These are phyloP conservation scores for Liparis tanakae DNA, from an alignment of 2,797 vertebrate genomes.

Conservation along the genomic window DNA sequence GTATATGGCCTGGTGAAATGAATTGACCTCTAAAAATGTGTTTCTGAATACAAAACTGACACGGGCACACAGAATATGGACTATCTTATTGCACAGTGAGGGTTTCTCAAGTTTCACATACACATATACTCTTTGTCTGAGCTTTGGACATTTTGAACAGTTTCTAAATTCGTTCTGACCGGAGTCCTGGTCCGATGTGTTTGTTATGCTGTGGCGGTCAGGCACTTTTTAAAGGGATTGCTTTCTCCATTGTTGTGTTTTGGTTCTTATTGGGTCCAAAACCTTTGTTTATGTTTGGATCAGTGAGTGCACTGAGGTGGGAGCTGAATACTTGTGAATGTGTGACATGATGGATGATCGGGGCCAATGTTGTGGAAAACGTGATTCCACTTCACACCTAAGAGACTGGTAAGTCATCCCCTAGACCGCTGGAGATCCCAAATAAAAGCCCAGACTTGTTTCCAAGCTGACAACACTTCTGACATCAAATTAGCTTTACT, in stretches of 20 bases:
- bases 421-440: constrained; percentile 55
- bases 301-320: constrained; percentile 32
- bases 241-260: constrained; percentile 35
- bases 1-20: not conserved
- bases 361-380: constrained; percentile 74
- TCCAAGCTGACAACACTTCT: constrained; percentile 57
- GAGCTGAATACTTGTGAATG: constrained; percentile 62
- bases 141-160: constrained; percentile 10
- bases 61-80: not conserved
- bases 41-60: not conserved
- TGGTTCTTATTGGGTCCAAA: constrained; percentile 27
- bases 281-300: constrained; percentile 48
- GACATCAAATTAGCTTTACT: constrained; percentile 61
- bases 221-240: constrained; percentile 23
- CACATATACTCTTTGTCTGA: not conserved
- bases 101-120: constrained; percentile 12
- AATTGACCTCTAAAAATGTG: not conserved
- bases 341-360: constrained; percentile 77
- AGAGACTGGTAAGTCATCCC: constrained; percentile 71
- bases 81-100: not conserved
- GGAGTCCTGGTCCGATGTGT: constrained; percentile 8
- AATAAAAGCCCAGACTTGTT: constrained; percentile 59
- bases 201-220: constrained; percentile 22
- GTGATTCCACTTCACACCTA: constrained; percentile 78
- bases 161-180: constrained; percentile 11